These are phyloP conservation scores for Oscheius sp. DNA, from an alignment of 2,888 invertebrate species.

Conservation along the genomic window DNA sequence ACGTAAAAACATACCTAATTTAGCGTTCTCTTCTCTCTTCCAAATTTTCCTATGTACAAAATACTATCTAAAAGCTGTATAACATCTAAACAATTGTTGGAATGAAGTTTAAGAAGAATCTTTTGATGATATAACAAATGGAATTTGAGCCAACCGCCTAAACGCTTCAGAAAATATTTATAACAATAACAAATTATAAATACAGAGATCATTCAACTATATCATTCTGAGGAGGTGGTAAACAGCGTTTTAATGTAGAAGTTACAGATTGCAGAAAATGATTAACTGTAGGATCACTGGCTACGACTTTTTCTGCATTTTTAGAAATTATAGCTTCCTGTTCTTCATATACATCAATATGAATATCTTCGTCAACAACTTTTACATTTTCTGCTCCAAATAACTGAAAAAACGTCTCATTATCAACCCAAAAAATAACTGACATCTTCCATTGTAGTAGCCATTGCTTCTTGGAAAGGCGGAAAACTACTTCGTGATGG, in stretches of 20 bases:
- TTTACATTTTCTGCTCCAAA: conserved; percentile 24
- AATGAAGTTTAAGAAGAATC: too few relatives aligned
- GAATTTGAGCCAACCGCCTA: too few relatives aligned
- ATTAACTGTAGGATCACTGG: conserved; percentile 44
- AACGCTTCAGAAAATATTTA: too few relatives aligned
- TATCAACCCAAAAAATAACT: neutral
- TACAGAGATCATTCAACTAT: neutral
- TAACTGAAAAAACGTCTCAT: conserved; percentile 28
- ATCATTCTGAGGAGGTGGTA: conserved; percentile 15
- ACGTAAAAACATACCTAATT: too few relatives aligned
- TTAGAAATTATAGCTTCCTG: conserved; percentile 26
- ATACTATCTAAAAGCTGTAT: too few relatives aligned
- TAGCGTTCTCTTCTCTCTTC: too few relatives aligned
- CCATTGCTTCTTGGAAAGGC: conserved; percentile 13
- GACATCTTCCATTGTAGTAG: conserved; percentile 35
- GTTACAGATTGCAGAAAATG: conserved; percentile 51
- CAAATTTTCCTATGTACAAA: too few relatives aligned
- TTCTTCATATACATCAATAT: conserved; percentile 24
- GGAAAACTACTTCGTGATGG: conserved; percentile 14
- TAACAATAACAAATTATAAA: too few relatives aligned
- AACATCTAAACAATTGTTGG: too few relatives aligned
- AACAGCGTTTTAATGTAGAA: conserved; percentile 41
- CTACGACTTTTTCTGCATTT: conserved; percentile 22
- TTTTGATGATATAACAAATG: too few relatives aligned
- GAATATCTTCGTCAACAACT: conserved; percentile 8